Conservation (phyloP, 2,888 invertebrate genomes). For the Polydrusus cervinus region DNA sequence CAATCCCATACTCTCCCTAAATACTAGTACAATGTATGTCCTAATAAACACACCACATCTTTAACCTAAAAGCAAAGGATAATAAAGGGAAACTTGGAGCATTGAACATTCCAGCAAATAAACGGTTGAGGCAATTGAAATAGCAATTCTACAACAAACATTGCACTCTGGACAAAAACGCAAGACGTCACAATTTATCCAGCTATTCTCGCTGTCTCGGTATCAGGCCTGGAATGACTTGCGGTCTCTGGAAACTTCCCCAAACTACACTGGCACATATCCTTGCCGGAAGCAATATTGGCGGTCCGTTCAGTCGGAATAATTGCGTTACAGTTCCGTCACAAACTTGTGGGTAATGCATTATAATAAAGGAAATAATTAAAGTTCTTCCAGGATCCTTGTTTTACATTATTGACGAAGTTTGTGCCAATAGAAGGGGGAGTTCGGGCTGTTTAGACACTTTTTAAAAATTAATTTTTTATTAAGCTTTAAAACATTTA, state of each 20-base stretch:
- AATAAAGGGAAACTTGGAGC: slow-evolving; percentile 41
- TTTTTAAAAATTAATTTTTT: too few relatives aligned
- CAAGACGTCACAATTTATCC: slow-evolving; percentile 54
- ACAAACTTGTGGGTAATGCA: slow-evolving; percentile 49
- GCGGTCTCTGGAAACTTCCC: slow-evolving; percentile 53
- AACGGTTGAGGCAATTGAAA: slow-evolving; percentile 40
- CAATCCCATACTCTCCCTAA: not conserved
- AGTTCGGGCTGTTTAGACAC: too few relatives aligned
- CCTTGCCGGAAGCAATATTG: slow-evolving; percentile 54
- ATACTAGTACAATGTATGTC: slow-evolving; percentile 32
- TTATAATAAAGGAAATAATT: slow-evolving; percentile 52
- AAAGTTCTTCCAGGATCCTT: slow-evolving; percentile 34
- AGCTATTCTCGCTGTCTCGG: slow-evolving; percentile 22
- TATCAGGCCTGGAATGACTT: slow-evolving; percentile 53
- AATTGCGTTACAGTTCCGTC: slow-evolving; percentile 49
- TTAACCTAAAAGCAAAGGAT: slow-evolving; percentile 46
- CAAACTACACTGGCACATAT: slow-evolving; percentile 53
- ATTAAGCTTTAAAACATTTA: too few relatives aligned
- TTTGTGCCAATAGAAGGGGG: slow-evolving; percentile 28
- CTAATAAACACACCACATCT: slow-evolving; percentile 48
- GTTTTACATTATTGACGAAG: slow-evolving; percentile 29
- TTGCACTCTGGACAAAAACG: slow-evolving; percentile 52
- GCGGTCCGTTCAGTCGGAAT: slow-evolving; percentile 53
- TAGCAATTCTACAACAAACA: slow-evolving; percentile 47
- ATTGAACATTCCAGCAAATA: slow-evolving; percentile 43